Base-by-base conservation (phyloP, 2,113 vertebrate species). In the Canis aureus region DNA sequence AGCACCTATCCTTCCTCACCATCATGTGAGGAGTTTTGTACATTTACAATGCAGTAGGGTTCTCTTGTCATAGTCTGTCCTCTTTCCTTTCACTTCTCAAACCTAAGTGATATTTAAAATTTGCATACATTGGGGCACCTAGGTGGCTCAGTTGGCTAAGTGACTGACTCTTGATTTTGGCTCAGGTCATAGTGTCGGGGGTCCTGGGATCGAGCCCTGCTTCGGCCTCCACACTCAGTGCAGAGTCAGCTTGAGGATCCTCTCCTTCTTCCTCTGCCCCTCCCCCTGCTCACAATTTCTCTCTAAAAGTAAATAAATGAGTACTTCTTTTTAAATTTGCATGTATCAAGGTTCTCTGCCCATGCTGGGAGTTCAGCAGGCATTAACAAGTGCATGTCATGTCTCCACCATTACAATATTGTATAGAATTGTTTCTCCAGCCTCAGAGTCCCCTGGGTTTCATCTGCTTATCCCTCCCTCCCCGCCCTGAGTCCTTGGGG, bases 151-250 rank as follows among this genome's bases (percentile, higher is more conserved):
- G 57, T 59, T 5, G 57, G 57, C 57, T 20, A 59, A 59, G 32
- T 32, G 8, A 69, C 66, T 6, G 1, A n/a, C 66, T 69, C 66
- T 69, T 9, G 66, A 16, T 69, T 69, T 69, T 69, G 8, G 32
- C 8, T 7, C 66, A 69, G 15, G 32, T 69, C 7, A 15, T 69
- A 32, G 29, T 17, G 29, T n/a, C 32, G 17, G 32, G 32, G 66
- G 66, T 69, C 25, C 17, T 32, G 6, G 66, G 66, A n/a, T n/a
- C 16, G 32, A n/a, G 66, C 32, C 16, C 32, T 15, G 32, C 8
- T 15, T n/a, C 3, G 1, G 32, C 29, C 66, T 69, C 5, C 3
- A 3, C 3, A 1, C 16, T n/a, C 32, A 3, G 66, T 17, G 66
- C 32, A 8, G 8, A 69, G 66, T 69, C 66, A 1, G 32, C 66